Evolutionary conservation across 1,140 invertebrate species (phyloP), one percentile per base, ranked within the genome.

Genomic region (Lordiphosa mommai): DNA sequence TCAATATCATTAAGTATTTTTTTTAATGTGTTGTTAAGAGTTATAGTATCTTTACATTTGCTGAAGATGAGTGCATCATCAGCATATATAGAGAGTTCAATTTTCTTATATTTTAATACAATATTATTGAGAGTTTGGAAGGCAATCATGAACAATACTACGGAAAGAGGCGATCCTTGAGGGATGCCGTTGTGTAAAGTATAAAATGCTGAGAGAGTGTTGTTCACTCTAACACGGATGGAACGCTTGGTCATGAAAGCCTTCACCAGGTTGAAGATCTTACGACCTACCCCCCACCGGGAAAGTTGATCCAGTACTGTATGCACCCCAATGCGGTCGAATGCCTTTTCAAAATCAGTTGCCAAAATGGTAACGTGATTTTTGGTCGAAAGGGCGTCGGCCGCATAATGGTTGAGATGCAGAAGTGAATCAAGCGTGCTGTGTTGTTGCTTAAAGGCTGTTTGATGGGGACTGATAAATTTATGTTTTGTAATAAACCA

Each of bases 391-490:
- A n/a, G n/a, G n/a, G n/a, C n/a, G n/a, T n/a, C n/a, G n/a, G n/a
- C n/a, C n/a, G n/a, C n/a, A n/a, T n/a, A n/a, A n/a, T n/a, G n/a
- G n/a, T n/a, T n/a, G n/a, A n/a, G n/a, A n/a, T n/a, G n/a, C n/a
- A n/a, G n/a, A n/a, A n/a, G n/a, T n/a, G n/a, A n/a, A n/a, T 70
- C 66, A 36, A 50, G 14, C 4, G 20, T 58, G 33, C 59, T 38
- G 20, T 69, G 49, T 9, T 59, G 37, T 29, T 37, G 36, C n/a
- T 60, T 65, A 46, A 70, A 70, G 10, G 66, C 66, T 10, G 36
- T 48, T 53, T 59, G 61, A 23, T 64, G 55, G 29, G 38, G 55
- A 17, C 17, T 38, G 16, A 65, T 58, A 6, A 63, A 44, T 36
- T 70, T 65, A 2, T 51, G 17, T 55, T 60, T 65, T 3, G 20